phyloP scores from a whole-genome alignment of 2,113 vertebrate genomes.

The Trogon melanurus region DNA sequence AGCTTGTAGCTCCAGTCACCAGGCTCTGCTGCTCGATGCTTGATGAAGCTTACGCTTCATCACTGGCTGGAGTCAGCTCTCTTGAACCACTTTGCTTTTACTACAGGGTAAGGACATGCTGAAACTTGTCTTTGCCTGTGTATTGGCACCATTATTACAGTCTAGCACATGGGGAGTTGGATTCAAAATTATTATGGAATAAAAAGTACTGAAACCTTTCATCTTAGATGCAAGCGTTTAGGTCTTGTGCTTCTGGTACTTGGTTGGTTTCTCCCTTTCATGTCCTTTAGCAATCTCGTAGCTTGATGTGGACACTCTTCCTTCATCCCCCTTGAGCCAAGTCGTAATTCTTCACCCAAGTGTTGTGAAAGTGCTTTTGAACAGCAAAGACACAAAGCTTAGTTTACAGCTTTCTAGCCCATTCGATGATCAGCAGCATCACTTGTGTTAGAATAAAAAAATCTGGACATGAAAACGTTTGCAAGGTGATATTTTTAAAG shows the following conservation, averaged over 20 bases:
- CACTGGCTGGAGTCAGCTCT: neutral
- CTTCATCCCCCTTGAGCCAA: neutral
- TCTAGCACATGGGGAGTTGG: neutral
- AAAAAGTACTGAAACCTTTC: neutral
- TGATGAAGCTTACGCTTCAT: neutral
- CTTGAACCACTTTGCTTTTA: neutral
- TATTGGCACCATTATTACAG: neutral
- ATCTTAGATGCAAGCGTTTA: neutral
- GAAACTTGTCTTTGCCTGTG: neutral
- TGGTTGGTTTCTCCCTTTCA: neutral
- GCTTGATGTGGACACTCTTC: neutral
- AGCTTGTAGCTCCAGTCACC: neutral
- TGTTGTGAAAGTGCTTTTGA: neutral
- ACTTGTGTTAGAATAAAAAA: neutral
- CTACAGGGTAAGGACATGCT: neutral
- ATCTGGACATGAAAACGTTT: neutral
- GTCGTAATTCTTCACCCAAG: neutral
- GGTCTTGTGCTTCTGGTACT: neutral
- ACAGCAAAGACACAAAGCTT: neutral
- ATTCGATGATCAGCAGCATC: neutral
- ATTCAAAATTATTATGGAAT: neutral
- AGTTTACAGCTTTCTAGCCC: neutral
- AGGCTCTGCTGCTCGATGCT: neutral
- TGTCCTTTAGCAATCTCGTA: neutral
- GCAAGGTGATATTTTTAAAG: neutral